Evolutionary conservation across 2,888 invertebrate species (phyloP), one percentile per base, ranked within the genome.

Genomic region (Acrocyrtus sp.): DNA sequence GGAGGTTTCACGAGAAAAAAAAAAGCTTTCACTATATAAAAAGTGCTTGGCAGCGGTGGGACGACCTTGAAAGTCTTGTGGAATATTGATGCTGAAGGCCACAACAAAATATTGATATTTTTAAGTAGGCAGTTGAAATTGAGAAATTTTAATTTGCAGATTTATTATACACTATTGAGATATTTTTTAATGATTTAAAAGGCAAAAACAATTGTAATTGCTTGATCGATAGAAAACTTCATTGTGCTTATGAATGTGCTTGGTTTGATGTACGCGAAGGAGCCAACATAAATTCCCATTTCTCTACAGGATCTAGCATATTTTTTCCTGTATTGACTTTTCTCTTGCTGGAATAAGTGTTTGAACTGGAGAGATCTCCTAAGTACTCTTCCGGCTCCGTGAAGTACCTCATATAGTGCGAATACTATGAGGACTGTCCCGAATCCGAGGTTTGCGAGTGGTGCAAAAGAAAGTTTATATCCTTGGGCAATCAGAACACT

Each of bases 101-200:
- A n/a, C n/a, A n/a, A n/a, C n/a, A n/a, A n/a, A n/a, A n/a, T n/a
- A n/a, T n/a, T n/a, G n/a, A n/a, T n/a, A n/a, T n/a, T n/a, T n/a
- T n/a, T n/a, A n/a, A n/a, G n/a, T n/a, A n/a, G n/a, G n/a, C n/a
- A n/a, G n/a, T n/a, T n/a, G n/a, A n/a, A n/a, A n/a, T n/a, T n/a
- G n/a, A n/a, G n/a, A n/a, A n/a, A n/a, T n/a, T n/a, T n/a, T n/a
- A n/a, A n/a, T n/a, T n/a, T n/a, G n/a, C n/a, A n/a, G n/a, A n/a
- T n/a, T n/a, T n/a, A n/a, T n/a, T n/a, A n/a, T n/a, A n/a, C n/a
- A n/a, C n/a, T n/a, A n/a, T n/a, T n/a, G n/a, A n/a, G n/a, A n/a
- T n/a, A n/a, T n/a, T n/a, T n/a, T n/a, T n/a, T n/a, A n/a, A 45
- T 45, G 45, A 82, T 89, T 87, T 85, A 81, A 83, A 65, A 3